A percentile compares a stretch with the other conserved stretches of the same genome.
Evolutionary conservation across 2,888 invertebrate genomes (phyloP).

Genomic region (Brachyptera risi): DNA sequence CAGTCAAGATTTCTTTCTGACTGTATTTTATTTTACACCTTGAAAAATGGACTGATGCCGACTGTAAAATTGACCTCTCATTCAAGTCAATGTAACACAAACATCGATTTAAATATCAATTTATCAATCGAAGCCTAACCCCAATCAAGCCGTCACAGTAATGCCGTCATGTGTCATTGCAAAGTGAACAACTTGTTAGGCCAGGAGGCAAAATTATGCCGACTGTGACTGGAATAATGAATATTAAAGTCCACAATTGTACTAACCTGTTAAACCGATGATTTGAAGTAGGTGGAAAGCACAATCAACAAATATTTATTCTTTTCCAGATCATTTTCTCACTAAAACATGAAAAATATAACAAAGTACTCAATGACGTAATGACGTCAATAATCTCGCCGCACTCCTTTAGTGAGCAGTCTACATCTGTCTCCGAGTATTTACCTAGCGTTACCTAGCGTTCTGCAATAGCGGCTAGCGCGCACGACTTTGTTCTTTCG

Average conservation of each 20-base stretch:
- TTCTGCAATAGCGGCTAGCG: too few species aligned
- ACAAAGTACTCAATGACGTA: slow-evolving; percentile 25
- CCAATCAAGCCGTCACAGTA: too few species aligned
- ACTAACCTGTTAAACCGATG: neutral
- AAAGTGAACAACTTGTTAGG: slow-evolving; percentile 9
- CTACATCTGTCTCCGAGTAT: too few species aligned
- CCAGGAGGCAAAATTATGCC: neutral
- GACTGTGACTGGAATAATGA: neutral
- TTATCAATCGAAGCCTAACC: too few species aligned
- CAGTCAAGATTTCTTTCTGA: too few species aligned
- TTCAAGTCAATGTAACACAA: too few species aligned
- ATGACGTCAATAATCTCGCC: slow-evolving; percentile 13
- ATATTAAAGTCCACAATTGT: neutral
- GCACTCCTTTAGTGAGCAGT: neutral
- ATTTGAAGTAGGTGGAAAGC: neutral
- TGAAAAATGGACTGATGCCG: too few species aligned
- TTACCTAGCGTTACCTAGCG: too few species aligned
- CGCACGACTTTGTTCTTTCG: too few species aligned
- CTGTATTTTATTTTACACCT: too few species aligned
- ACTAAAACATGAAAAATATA: slow-evolving; percentile 27
- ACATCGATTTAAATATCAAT: too few species aligned
- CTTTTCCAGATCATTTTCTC: slow-evolving; percentile 26
- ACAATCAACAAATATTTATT: neutral
- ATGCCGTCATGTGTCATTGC: slow-evolving; percentile 6
- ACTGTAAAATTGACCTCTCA: too few species aligned